phyloP scores from a whole-genome alignment of 2,888 invertebrate species.

The Papilio protenor region DNA sequence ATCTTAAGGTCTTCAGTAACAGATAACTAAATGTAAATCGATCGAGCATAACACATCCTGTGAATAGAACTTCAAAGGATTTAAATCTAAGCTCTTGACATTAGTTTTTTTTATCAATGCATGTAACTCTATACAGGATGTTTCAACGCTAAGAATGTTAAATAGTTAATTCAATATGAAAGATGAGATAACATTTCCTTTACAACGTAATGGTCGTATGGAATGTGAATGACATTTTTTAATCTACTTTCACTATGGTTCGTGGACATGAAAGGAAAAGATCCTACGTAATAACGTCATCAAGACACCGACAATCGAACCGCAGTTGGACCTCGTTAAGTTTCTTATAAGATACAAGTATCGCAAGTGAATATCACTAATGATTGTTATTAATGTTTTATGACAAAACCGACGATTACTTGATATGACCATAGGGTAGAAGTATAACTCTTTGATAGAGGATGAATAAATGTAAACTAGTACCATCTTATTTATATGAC shows the following conservation, averaged over 20 bases:
- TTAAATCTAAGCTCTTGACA: constrained; percentile 23
- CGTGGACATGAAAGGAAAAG: constrained; percentile 18
- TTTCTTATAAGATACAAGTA: constrained; percentile 20
- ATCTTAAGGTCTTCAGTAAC: background rate
- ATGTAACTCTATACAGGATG: constrained; percentile 29
- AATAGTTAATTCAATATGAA: constrained; percentile 33
- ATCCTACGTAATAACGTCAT: constrained; percentile 30
- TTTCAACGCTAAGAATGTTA: constrained; percentile 19
- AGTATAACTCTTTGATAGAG: background rate
- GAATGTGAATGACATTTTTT: constrained; percentile 28
- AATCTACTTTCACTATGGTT: constrained; percentile 30
- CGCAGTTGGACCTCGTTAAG: constrained; percentile 37
- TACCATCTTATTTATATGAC: too few relatives aligned
- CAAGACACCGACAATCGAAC: constrained; percentile 13
- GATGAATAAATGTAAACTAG: background rate
- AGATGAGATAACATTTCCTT: constrained; percentile 37
- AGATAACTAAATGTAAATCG: constrained; percentile 16
- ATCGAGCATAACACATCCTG: constrained; percentile 20
- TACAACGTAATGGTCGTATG: constrained; percentile 10
- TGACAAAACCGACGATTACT: constrained; percentile 6
- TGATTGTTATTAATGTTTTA: constrained; percentile 17
- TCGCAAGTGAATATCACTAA: constrained; percentile 20
- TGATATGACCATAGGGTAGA: background rate
- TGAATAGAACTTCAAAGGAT: constrained; percentile 7
- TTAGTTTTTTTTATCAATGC: constrained; percentile 30